Conservation (phyloP, 2,113 vertebrate species). For the Eptesicus fuscus region DNA sequence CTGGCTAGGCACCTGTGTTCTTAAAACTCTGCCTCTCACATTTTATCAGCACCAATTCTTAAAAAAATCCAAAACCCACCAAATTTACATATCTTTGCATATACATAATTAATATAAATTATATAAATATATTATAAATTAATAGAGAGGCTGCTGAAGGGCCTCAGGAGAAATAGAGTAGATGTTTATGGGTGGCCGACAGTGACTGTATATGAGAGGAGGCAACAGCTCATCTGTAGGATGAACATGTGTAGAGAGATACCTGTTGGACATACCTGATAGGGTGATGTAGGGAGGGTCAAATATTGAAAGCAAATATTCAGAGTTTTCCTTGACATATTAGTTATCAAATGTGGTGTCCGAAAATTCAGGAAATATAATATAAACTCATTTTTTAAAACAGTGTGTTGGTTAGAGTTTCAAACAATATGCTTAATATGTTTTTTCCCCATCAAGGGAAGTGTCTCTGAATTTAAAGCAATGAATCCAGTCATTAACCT, state of each 20-base stretch:
- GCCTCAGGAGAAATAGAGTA: neutral
- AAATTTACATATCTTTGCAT: neutral
- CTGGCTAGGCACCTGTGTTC: neutral
- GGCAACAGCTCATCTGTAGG: neutral
- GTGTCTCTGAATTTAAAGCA: constrained; percentile 6
- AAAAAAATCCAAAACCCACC: neutral
- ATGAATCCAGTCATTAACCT: neutral
- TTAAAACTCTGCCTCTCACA: neutral
- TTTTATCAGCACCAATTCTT: neutral
- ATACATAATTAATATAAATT: neutral
- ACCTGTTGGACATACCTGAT: neutral
- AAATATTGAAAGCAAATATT: neutral
- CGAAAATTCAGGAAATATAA: neutral
- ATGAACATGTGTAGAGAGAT: neutral
- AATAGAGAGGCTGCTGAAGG: neutral
- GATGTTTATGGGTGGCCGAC: neutral
- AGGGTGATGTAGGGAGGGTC: neutral
- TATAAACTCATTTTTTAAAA: neutral
- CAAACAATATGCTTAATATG: neutral
- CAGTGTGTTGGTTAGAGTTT: neutral
- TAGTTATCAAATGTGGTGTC: neutral
- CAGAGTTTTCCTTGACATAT: neutral
- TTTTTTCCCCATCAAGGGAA: neutral
- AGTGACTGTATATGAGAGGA: neutral
- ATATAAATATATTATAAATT: neutral